Evolutionary conservation across 2,888 invertebrate species (phyloP), one percentile per base, ranked within the genome.

Genomic region (Platycheirus rosarum): DNA sequence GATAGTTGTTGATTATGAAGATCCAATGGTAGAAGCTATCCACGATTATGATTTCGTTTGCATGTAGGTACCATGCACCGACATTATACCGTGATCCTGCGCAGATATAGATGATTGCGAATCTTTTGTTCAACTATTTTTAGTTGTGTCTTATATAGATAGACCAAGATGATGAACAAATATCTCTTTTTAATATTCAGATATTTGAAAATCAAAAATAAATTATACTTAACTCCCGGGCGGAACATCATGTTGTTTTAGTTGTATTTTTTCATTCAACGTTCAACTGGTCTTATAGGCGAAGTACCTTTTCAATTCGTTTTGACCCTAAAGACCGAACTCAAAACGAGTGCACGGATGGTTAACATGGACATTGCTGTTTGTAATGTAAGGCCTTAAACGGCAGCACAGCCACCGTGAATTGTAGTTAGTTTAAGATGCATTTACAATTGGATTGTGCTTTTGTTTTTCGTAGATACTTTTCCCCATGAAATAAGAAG

Each of bases 131-230:
- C 29, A 66, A 76, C 53, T 76, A 51, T 66, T 51, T 70, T n/a
- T n/a, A n/a, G n/a, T n/a, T n/a, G n/a, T 29, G 60, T 46, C 11
- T 9, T 55, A 68, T 78, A 11, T 49, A 55, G 68, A 68, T 55
- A 60, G 53, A 68, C 35, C 29, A 26, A 40, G 57, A 40, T 57
- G 75, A 51, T 70, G 57, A 48, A 51, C 16, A 74, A 65, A 80
- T 75, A 53, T 68, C 35, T 55, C 40, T 66, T 70, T 69, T 57
- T 63, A 49, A 80, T 80, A 76, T 70, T 76, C 60, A 66, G 51
- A 80, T 80, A 42, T 51, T 63, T 66, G 55, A 69, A 65, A 65
- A 80, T 75, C 46, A 75, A 75, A 76, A 76, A 80, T 76, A 80
- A 80, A 76, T 66, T 71, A 76, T 57, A 70, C 16, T 44, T 46